Evolutionary conservation across 2,888 invertebrate species (phyloP).

Genomic region (Glaucopsyche alexis): DNA sequence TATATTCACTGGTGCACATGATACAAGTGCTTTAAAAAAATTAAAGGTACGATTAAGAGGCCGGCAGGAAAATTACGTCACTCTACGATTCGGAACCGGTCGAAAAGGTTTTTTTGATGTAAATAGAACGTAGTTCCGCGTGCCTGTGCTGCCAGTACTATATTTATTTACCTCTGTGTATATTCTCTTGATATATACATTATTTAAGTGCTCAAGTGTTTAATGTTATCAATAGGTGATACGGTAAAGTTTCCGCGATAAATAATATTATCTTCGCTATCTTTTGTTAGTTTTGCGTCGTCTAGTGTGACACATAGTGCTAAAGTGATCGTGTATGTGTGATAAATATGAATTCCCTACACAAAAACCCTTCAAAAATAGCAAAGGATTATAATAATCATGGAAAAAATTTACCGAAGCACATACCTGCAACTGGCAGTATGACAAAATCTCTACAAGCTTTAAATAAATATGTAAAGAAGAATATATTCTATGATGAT

Average conservation of each 20-base stretch:
- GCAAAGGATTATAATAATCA: slow-evolving; percentile 41
- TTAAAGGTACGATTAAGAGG: slow-evolving; percentile 20
- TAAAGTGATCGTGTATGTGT: slow-evolving; percentile 32
- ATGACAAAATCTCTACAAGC: slow-evolving; percentile 67
- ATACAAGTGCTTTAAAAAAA: slow-evolving; percentile 1
- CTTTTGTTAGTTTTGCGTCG: slow-evolving; percentile 47
- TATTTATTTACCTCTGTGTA: neutral
- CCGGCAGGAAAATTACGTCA: slow-evolving; percentile 24
- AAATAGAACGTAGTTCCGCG: slow-evolving; percentile 52
- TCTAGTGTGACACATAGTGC: slow-evolving; percentile 49
- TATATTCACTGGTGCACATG: neutral
- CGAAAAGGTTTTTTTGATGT: slow-evolving; percentile 65
- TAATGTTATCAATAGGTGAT: slow-evolving; percentile 53
- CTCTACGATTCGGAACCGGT: slow-evolving; percentile 27
- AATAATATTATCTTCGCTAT: slow-evolving; percentile 52
- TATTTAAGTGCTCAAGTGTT: slow-evolving; percentile 32
- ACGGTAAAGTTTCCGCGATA: slow-evolving; percentile 58
- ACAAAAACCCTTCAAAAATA: slow-evolving; percentile 38
- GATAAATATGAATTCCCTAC: slow-evolving; percentile 36
- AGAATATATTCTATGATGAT: slow-evolving; percentile 67
- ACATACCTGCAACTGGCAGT: slow-evolving; percentile 61
- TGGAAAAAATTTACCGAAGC: slow-evolving; percentile 54
- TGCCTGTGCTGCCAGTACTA: neutral
- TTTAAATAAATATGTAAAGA: slow-evolving; percentile 69
- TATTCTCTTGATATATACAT: neutral